phyloP scores from a whole-genome alignment of 2,888 invertebrate genomes.

The Invenusta paracnida region DNA sequence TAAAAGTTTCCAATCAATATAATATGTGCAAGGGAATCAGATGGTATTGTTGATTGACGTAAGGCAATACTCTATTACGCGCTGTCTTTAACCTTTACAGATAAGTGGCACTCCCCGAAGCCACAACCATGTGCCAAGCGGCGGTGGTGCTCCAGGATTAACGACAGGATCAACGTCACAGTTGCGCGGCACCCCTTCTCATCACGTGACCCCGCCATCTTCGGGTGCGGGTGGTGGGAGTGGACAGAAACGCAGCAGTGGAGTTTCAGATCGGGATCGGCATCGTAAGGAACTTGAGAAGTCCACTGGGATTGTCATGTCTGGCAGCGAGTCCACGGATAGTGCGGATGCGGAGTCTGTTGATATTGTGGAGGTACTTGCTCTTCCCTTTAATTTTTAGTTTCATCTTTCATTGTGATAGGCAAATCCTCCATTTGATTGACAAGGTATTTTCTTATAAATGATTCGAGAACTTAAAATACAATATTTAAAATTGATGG shows the following conservation, averaged over 20 bases:
- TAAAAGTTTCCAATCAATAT: no score
- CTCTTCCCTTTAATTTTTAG: no score
- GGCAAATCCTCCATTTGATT: no score
- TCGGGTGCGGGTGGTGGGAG: neutral
- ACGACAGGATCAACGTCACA: neutral
- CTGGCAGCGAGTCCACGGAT: conserved; percentile 10
- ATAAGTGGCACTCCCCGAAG: neutral
- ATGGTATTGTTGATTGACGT: no score
- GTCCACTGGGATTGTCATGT: neutral
- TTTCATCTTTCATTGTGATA: no score
- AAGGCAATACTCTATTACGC: neutral
- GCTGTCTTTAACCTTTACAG: neutral
- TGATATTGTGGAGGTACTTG: neutral
- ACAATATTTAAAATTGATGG: no score
- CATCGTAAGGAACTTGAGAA: neutral
- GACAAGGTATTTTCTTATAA: no score
- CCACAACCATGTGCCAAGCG: neutral
- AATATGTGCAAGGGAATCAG: no score
- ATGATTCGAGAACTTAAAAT: no score
- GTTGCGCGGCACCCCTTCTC: neutral
- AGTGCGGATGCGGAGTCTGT: conserved; percentile 36
- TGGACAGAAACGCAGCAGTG: neutral
- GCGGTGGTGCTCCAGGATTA: neutral
- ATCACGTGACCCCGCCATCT: neutral
- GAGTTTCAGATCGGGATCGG: neutral